Evolutionary conservation across 92 coral and sea anemone species (phyloP).

Genomic region (Isaurus tuberculatus): DNA sequence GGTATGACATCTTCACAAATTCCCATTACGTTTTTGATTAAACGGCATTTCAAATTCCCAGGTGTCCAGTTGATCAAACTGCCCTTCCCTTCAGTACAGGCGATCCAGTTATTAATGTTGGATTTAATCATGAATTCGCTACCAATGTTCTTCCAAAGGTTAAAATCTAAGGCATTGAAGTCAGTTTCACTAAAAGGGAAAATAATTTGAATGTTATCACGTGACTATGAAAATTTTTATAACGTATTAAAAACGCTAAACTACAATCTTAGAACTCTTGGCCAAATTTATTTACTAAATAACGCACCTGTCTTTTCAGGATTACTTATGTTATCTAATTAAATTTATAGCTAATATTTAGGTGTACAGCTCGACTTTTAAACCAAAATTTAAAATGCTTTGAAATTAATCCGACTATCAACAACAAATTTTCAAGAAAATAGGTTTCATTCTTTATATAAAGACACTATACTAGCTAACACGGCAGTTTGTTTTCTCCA

Average conservation of each 20-base stretch:
- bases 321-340: too few species aligned
- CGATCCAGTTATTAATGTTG: slow-evolving; percentile 61
- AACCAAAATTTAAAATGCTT: too few species aligned
- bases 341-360: too few species aligned
- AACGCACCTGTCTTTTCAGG: too few species aligned
- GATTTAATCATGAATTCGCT: slow-evolving; percentile 58
- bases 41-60: slow-evolving; percentile 42
- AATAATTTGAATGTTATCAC: background rate
- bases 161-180: slow-evolving; percentile 52
- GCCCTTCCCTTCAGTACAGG: slow-evolving; percentile 48
- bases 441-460: too few species aligned
- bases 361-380: too few species aligned
- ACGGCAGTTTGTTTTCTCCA: too few species aligned
- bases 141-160: slow-evolving; percentile 43
- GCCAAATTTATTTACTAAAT: too few species aligned
- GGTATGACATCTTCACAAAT: slow-evolving; percentile 16
- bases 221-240: too few species aligned
- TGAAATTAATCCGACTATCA: too few species aligned
- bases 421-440: too few species aligned
- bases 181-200: slow-evolving; percentile 38
- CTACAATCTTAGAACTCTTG: background rate
- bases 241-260: background rate
- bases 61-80: slow-evolving; percentile 39
- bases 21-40: slow-evolving; percentile 43
- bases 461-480: too few species aligned